Conservation (phyloP, 2,888 invertebrate species). For the Smittia sp. region DNA sequence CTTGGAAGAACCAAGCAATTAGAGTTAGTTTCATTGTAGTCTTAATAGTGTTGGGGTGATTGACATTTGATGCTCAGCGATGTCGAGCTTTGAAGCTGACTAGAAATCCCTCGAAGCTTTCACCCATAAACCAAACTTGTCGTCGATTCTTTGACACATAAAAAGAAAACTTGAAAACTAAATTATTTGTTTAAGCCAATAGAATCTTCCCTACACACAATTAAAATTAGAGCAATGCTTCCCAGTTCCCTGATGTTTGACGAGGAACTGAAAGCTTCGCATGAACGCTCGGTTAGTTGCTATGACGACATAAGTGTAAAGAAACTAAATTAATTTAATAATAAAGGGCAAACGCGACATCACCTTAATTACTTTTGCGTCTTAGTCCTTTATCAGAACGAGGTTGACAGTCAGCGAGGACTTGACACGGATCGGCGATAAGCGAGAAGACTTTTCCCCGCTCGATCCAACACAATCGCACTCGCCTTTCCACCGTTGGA, state of each 20-base stretch:
- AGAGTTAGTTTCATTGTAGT: not conserved
- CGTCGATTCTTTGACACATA: not conserved
- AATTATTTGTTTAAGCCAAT: not conserved
- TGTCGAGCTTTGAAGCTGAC: no score
- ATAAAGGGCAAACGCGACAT: not conserved
- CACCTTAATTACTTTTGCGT: no score
- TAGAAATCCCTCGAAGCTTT: no score
- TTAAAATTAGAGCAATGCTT: no score
- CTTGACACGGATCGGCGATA: no score
- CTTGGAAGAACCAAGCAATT: not conserved
- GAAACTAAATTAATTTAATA: conserved; percentile 22
- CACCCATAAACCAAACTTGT: not conserved
- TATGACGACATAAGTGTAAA: conserved; percentile 13
- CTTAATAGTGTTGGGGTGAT: not conserved
- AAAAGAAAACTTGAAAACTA: not conserved
- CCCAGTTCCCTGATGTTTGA: not conserved
- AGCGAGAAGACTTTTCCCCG: no score
- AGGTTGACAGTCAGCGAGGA: no score
- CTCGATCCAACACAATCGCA: no score
- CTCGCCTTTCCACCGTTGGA: no score
- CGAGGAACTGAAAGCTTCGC: not conserved
- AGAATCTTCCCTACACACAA: no score
- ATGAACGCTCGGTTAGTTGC: not conserved
- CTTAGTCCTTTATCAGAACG: no score
- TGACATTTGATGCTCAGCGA: no score